Evolutionary conservation across 2,888 invertebrate species (phyloP), one percentile per base, ranked within the genome.

Genomic region (Lissocephala sabroskyi): DNA sequence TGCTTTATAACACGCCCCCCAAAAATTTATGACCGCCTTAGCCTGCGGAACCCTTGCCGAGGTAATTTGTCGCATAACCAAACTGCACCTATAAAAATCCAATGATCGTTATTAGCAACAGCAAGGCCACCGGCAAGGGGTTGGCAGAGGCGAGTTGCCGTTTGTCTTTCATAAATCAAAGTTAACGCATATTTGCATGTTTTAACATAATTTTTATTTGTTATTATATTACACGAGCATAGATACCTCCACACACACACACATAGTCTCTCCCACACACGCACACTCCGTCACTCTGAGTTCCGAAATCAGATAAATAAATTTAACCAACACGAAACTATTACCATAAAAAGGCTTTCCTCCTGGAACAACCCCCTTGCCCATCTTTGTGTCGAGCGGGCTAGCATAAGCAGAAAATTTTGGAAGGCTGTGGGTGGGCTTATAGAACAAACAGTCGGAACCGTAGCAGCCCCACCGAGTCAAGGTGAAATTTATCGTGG

Each of bases 131-230:
- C 53, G 41, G 49, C 45, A 52, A 45, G 45, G 41, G 36, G 23
- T 35, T 17, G 4, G 46, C 17, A 39, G 39, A 37, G 33, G 39
- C 51, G 47, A 47, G 40, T 49, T 9, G 45, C 52, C 53, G 49
- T 54, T 59, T 59, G 67, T 61, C 75, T 54, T 54, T 52, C 75
- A 67, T 80, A 79, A 80, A 79, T 80, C 79, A 80, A 66, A 79
- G 57, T 67, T 67, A 79, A 79, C 64, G 76, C 71, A 74, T 78
- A 79, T 79, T 79, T 78, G 79, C 80, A 80, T 80, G 80, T 80
- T 71, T 78, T 76, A 78, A 65, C 79, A 78, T 80, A 80, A 79
- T 80, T 78, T 67, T 71, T 67, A 79, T 80, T 68, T 78, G 62
- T 64, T 70, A 59, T 58, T 59, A 56, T 51, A 56, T 54, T 60